Evolutionary conservation across 2,888 invertebrate genomes (phyloP).

Genomic region (Drosophila formosana): DNA sequence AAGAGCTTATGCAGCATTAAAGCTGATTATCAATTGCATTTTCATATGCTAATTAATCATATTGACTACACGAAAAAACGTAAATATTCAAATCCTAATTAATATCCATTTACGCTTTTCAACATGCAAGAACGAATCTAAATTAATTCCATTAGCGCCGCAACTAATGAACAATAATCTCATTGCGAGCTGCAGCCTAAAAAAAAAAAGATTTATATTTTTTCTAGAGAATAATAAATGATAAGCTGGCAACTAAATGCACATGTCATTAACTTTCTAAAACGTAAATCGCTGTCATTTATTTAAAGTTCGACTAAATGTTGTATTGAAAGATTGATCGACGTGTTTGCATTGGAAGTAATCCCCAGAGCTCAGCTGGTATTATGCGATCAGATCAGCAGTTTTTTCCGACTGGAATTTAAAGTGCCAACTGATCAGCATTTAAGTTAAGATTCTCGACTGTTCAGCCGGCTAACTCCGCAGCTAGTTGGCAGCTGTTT

Average conservation of each 20-base stretch:
- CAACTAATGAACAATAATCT: neutral
- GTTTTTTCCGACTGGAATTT: conserved; percentile 13
- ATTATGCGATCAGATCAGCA: neutral
- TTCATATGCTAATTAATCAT: conserved; percentile 46
- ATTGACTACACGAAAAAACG: conserved; percentile 3
- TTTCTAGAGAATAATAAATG: too few species aligned
- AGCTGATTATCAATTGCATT: conserved; percentile 28
- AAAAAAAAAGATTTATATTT: too few species aligned
- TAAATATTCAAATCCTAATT: conserved; percentile 8
- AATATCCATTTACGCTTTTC: conserved; percentile 1
- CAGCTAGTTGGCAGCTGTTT: conserved; percentile 39
- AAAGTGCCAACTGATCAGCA: conserved; percentile 14
- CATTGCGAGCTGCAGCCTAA: neutral
- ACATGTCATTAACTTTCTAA: neutral
- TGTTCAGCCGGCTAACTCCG: conserved; percentile 22
- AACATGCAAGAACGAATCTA: neutral
- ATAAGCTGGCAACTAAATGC: neutral
- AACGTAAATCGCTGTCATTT: too few species aligned
- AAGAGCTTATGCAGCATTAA: conserved; percentile 44
- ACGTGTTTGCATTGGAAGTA: neutral
- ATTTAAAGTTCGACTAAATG: neutral
- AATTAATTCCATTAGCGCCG: neutral
- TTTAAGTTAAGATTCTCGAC: conserved; percentile 7
- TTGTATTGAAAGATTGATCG: neutral
- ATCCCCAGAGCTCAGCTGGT: neutral